Evolutionary conservation across 1,140 invertebrate species (phyloP).

Genomic region (Macrocentrus cingulum): DNA sequence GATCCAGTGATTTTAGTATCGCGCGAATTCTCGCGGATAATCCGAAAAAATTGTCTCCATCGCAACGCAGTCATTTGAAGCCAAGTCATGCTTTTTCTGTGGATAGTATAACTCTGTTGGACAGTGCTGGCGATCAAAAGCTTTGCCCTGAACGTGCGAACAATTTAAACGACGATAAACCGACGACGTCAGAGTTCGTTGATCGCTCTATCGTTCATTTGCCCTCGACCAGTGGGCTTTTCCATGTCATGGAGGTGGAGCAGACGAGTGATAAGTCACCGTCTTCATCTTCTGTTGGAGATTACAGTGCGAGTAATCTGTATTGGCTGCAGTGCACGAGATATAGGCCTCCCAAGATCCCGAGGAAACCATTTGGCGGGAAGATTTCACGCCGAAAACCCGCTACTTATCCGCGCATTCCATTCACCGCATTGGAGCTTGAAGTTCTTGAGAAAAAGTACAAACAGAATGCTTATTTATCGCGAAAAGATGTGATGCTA

Average conservation of each 20-base stretch:
- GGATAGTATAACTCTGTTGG: too few relatives aligned
- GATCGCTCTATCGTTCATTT: too few relatives aligned
- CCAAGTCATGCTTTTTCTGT: not conserved
- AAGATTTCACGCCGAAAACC: slow-evolving; percentile 54
- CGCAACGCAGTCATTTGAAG: not conserved
- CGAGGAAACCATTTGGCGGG: slow-evolving; percentile 62
- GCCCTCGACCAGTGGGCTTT: too few relatives aligned
- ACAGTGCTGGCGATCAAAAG: too few relatives aligned
- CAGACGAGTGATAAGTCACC: too few relatives aligned
- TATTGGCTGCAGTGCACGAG: slow-evolving; percentile 74
- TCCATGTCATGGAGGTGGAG: too few relatives aligned
- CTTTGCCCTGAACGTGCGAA: not conserved
- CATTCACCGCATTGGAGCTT: slow-evolving; percentile 65
- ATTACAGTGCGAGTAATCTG: slow-evolving; percentile 32
- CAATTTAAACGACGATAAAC: slow-evolving; percentile 39
- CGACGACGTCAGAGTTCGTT: too few relatives aligned
- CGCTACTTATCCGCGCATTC: slow-evolving; percentile 66
- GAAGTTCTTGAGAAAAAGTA: slow-evolving; percentile 64
- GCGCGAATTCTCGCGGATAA: slow-evolving; percentile 45
- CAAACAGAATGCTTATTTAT: slow-evolving; percentile 63
- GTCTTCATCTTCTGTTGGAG: not conserved
- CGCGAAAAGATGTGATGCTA: slow-evolving; percentile 62
- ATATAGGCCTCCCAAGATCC: slow-evolving; percentile 73
- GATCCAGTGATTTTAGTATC: slow-evolving; percentile 50
- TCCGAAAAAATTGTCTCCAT: not conserved